A percentile compares a stretch with the other conserved stretches of the same genome.
These are phyloP conservation scores for Malurus splendens DNA, from an alignment of 2,797 vertebrate genomes.

Conservation along the genomic window DNA sequence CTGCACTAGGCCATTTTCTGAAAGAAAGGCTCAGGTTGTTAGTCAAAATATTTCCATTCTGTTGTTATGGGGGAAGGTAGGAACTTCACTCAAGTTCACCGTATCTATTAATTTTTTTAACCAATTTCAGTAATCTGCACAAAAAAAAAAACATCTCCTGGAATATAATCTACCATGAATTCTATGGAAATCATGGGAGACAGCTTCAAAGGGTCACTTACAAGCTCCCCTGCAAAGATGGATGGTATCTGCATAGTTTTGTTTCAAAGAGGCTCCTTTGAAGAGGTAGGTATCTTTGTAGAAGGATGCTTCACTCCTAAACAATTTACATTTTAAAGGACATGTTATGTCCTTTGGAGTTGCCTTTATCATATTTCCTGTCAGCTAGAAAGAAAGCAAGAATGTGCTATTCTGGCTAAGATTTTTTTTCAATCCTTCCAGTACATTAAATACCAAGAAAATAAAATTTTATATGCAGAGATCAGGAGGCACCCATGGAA, in stretches of 20 bases:
- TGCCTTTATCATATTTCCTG: not conserved
- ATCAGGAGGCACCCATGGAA: not conserved
- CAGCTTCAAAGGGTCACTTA: not conserved
- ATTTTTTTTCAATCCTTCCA: not conserved
- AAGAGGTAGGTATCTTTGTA: not conserved
- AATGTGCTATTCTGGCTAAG: not conserved
- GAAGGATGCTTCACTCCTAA: not conserved
- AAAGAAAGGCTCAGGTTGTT: not conserved
- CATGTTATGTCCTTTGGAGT: not conserved
- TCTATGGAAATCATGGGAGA: not conserved
- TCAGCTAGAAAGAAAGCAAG: not conserved
- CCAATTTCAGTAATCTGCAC: not conserved
- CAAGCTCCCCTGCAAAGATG: not conserved
- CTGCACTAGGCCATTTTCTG: not conserved
- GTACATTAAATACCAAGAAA: not conserved
- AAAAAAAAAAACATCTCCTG: not conserved
- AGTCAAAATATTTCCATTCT: slow-evolving; percentile 6
- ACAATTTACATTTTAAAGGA: slow-evolving; percentile 19
- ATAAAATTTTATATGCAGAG: not conserved
- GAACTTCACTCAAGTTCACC: not conserved
- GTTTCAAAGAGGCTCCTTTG: not conserved
- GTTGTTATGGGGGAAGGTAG: not conserved
- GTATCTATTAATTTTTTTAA: not conserved
- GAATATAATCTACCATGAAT: not conserved
- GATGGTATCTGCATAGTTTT: not conserved